phyloP scores from a whole-genome alignment of 2,113 vertebrate species.

The Mastomys coucha region DNA sequence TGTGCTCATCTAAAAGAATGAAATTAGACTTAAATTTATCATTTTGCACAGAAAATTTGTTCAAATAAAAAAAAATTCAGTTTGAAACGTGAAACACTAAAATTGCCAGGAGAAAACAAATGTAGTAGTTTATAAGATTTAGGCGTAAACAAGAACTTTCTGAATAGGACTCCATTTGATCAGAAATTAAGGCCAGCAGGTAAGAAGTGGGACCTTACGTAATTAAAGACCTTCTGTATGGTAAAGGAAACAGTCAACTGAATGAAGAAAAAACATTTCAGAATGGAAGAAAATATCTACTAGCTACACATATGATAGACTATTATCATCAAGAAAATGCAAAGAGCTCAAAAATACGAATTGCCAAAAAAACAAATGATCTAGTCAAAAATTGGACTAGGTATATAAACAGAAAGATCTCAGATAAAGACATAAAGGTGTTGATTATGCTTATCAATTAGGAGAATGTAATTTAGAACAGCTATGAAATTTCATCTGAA shows the following conservation, averaged over 20 bases:
- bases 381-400: background rate
- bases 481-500: background rate
- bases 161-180: background rate
- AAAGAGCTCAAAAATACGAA: background rate
- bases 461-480: background rate
- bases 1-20: background rate
- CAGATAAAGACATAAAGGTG: background rate
- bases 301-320: too few species aligned
- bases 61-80: background rate
- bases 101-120: background rate
- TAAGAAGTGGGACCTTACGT: background rate
- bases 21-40: background rate
- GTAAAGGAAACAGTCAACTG: background rate
- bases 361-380: background rate
- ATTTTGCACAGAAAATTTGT: background rate
- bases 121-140: background rate
- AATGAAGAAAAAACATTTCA: background rate
- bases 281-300: background rate
- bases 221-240: background rate
- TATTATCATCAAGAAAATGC: background rate
- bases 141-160: background rate
- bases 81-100: background rate
- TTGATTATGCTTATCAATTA: background rate
- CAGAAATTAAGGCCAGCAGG: background rate
- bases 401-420: background rate